Conservation (phyloP, 2,888 invertebrate species). For the Molorchus minor region DNA sequence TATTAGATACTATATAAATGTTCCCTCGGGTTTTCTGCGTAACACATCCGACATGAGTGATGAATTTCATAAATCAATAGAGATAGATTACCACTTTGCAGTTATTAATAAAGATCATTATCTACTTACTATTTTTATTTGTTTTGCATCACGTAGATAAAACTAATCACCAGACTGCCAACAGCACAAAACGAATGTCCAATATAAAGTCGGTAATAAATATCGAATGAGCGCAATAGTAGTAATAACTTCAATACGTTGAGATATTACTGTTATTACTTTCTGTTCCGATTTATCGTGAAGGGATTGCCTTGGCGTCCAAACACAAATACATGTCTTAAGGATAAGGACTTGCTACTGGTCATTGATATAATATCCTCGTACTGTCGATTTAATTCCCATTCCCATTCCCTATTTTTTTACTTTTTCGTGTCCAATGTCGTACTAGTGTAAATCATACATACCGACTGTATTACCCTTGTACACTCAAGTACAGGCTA, state of each 20-base stretch:
- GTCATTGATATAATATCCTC: no score
- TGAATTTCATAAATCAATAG: slow-evolving; percentile 44
- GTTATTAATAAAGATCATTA: slow-evolving; percentile 37
- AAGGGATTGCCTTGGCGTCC: neutral
- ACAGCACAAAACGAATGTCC: slow-evolving; percentile 33
- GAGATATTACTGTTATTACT: slow-evolving; percentile 24
- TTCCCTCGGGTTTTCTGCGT: slow-evolving; percentile 31
- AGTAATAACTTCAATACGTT: slow-evolving; percentile 25
- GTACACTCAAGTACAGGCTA: no score
- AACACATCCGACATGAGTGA: slow-evolving; percentile 39
- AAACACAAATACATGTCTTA: no score
- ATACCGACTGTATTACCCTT: no score
- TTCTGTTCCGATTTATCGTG: slow-evolving; percentile 10
- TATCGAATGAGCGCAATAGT: slow-evolving; percentile 17
- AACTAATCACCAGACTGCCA: slow-evolving; percentile 34
- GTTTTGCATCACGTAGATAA: slow-evolving; percentile 31
- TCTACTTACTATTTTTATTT: slow-evolving; percentile 27
- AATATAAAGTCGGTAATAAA: slow-evolving; percentile 25
- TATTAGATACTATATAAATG: slow-evolving; percentile 32
- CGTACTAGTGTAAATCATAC: no score
- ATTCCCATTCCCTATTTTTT: no score
- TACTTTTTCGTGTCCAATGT: no score
- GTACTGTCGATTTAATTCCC: no score
- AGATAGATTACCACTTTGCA: slow-evolving; percentile 40
- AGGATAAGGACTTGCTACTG: no score